Percentiles rank a stretch among this genome's conserved stretches.
These are phyloP conservation scores for Bombus difficillimus DNA, from an alignment of 1,140 invertebrate species.

Conservation along the genomic window DNA sequence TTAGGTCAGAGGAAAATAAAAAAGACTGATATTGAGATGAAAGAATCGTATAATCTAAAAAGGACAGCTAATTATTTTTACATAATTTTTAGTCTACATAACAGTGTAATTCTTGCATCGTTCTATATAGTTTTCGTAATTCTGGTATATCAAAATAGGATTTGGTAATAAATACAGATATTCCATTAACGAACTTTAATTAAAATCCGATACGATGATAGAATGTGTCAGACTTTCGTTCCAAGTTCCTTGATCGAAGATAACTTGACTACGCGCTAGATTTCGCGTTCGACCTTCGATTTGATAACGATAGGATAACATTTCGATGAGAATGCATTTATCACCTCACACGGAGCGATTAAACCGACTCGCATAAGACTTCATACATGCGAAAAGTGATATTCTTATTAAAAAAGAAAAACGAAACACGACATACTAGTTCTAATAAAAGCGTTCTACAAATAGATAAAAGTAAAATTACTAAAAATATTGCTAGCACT, in stretches of 20 bases:
- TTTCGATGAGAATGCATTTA: conserved; percentile 34
- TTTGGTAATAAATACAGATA: not conserved
- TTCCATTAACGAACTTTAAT: not conserved
- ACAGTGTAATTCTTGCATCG: not conserved
- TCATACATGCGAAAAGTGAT: not conserved
- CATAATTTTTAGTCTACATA: too few relatives aligned
- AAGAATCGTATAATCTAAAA: not conserved
- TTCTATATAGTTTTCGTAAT: not conserved
- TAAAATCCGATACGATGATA: not conserved
- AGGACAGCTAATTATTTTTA: too few relatives aligned
- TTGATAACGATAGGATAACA: conserved; percentile 49
- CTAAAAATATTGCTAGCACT: too few relatives aligned
- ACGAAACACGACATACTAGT: not conserved
- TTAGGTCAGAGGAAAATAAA: not conserved
- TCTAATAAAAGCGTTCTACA: too few relatives aligned
- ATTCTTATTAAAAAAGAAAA: not conserved
- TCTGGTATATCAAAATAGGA: not conserved
- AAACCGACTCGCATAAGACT: not conserved
- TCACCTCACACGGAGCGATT: not conserved
- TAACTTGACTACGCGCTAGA: conserved; percentile 40
- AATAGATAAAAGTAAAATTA: too few relatives aligned
- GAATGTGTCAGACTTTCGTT: conserved; percentile 20
- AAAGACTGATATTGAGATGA: not conserved
- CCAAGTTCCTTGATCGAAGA: conserved; percentile 46
- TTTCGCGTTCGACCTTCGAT: conserved; percentile 45